Evolutionary conservation across 2,888 invertebrate genomes (phyloP).

Genomic region (Drosophila falleni): DNA sequence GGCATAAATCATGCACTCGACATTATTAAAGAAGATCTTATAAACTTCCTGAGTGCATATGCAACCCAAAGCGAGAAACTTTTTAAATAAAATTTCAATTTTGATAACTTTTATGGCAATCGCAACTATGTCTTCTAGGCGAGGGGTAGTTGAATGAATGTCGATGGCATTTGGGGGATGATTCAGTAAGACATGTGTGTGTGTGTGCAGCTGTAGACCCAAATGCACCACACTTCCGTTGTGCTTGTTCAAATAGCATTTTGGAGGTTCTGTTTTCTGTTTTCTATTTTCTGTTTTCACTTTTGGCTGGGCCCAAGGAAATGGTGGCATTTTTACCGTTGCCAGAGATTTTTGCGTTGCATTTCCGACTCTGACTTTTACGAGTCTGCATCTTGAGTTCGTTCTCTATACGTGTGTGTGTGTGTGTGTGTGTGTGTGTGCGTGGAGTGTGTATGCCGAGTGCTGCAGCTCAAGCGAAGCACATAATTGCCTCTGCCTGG

Average conservation of each 20-base stretch:
- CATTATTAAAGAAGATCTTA: slow-evolving; percentile 79
- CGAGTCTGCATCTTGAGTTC: slow-evolving; percentile 65
- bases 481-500: slow-evolving; percentile 79
- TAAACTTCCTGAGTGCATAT: slow-evolving; percentile 72
- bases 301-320: slow-evolving; percentile 47
- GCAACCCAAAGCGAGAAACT: slow-evolving; percentile 67
- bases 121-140: slow-evolving; percentile 33
- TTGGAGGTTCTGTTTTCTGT: slow-evolving; percentile 20
- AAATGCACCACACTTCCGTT: slow-evolving; percentile 55
- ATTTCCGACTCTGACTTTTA: slow-evolving; percentile 78
- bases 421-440: slow-evolving; percentile 15
- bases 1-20: slow-evolving; percentile 74
- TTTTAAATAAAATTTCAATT: slow-evolving; percentile 80
- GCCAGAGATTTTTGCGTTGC: slow-evolving; percentile 71
- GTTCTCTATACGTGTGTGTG: slow-evolving; percentile 14
- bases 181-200: slow-evolving; percentile 7
- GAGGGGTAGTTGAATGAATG: slow-evolving; percentile 3
- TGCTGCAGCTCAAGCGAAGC: slow-evolving; percentile 77
- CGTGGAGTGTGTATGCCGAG: slow-evolving; percentile 8
- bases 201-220: slow-evolving; percentile 22
- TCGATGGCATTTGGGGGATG: background rate
- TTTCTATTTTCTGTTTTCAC: slow-evolving; percentile 3
- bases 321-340: slow-evolving; percentile 68
- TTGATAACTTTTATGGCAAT: slow-evolving; percentile 75
- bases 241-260: slow-evolving; percentile 51